Evolutionary conservation across 2,797 vertebrate species (phyloP).

Genomic region (Apodemus agrarius): DNA sequence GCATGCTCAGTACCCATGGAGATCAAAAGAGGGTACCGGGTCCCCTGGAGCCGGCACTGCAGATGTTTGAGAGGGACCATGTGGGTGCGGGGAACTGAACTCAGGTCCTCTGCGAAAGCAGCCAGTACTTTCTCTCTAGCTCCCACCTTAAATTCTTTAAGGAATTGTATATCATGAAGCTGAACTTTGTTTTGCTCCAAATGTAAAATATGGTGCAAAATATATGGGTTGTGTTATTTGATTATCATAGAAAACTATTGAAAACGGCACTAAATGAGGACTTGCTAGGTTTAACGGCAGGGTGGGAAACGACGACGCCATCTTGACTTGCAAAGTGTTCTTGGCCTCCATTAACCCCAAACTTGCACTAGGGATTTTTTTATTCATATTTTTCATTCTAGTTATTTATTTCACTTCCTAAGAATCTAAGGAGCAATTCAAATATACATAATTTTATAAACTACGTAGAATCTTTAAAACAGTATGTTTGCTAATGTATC

Average conservation of each 20-base stretch:
- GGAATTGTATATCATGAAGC: background rate
- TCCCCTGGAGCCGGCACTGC: background rate
- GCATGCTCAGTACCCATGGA: background rate
- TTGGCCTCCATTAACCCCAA: background rate
- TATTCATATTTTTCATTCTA: constrained; percentile 39
- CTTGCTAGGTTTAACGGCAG: constrained; percentile 10
- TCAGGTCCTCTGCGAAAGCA: background rate
- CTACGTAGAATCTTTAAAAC: background rate
- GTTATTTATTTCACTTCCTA: background rate
- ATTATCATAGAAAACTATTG: constrained; percentile 20
- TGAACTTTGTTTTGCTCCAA: constrained; percentile 8
- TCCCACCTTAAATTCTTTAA: constrained; percentile 43
- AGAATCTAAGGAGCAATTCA: background rate
- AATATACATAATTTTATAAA: constrained; percentile 9
- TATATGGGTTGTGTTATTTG: background rate
- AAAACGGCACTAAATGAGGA: constrained; percentile 20
- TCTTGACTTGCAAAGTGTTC: background rate
- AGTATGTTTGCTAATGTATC: background rate
- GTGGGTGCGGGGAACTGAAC: background rate
- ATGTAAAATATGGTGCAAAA: background rate
- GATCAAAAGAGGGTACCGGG: background rate
- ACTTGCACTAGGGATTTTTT: background rate
- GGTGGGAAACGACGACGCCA: background rate
- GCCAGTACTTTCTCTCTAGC: background rate
- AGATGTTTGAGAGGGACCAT: background rate